Percentiles rank a stretch among this genome's conserved stretches.
These are phyloP conservation scores for Mesaphorura yosii DNA, from an alignment of 1,140 invertebrate species.

Conservation along the genomic window DNA sequence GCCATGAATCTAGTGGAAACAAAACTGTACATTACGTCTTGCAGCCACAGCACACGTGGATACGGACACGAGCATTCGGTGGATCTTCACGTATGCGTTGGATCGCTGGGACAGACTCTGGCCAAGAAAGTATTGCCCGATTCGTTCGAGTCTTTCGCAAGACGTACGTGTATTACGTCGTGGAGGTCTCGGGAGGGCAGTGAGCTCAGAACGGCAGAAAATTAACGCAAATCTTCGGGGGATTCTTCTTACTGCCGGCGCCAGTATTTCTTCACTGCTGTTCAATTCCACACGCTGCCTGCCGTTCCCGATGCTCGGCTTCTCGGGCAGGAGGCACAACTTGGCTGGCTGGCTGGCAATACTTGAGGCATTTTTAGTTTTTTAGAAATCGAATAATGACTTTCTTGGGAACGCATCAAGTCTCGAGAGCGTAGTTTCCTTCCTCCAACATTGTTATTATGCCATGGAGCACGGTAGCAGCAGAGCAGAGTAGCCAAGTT, in stretches of 20 bases:
- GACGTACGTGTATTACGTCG: background rate
- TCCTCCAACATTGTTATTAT: conserved; percentile 33
- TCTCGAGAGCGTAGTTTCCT: conserved; percentile 32
- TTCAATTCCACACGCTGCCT: too few relatives aligned
- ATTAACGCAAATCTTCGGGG: conserved; percentile 52
- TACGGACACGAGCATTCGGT: too few relatives aligned
- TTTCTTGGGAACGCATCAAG: conserved; percentile 31
- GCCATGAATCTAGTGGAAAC: background rate
- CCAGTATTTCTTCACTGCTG: too few relatives aligned
- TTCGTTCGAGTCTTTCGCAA: background rate
- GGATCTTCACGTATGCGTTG: too few relatives aligned
- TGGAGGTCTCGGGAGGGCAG: conserved; percentile 44
- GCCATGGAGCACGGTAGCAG: too few relatives aligned
- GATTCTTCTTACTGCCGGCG: conserved; percentile 44
- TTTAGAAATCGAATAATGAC: conserved; percentile 35
- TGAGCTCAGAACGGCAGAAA: conserved; percentile 59
- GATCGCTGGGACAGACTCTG: too few relatives aligned
- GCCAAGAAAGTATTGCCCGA: too few relatives aligned
- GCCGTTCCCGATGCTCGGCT: too few relatives aligned
- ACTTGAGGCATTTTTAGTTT: conserved; percentile 33
- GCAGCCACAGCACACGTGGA: too few relatives aligned
- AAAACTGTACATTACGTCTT: too few relatives aligned
- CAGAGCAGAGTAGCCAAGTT: conserved; percentile 25
- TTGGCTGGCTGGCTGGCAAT: too few relatives aligned
- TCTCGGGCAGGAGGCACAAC: too few relatives aligned